These are phyloP conservation scores for Vanessa atalanta DNA, from an alignment of 1,140 invertebrate genomes.

Conservation along the genomic window DNA sequence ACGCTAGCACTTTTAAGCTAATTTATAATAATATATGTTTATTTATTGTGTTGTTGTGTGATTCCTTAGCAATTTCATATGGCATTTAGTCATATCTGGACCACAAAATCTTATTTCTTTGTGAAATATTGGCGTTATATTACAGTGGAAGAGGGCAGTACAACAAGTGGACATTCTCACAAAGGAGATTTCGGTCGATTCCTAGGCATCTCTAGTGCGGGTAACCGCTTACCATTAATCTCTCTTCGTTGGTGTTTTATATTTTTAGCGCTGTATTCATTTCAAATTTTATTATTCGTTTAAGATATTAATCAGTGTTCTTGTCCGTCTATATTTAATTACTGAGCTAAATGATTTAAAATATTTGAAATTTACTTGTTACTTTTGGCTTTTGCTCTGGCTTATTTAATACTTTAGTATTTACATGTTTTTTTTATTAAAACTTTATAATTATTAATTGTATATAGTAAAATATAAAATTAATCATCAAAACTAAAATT, in stretches of 20 bases:
- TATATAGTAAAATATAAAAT: not conserved
- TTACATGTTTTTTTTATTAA: not conserved
- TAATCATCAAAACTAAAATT: not conserved
- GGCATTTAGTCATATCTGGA: not conserved
- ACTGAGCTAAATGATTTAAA: constrained; percentile 39
- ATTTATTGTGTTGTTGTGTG: constrained; percentile 21
- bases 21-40: constrained; percentile 35
- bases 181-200: constrained; percentile 86
- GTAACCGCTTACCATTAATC: constrained; percentile 79
- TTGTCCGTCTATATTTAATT: constrained; percentile 26
- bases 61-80: constrained; percentile 1
- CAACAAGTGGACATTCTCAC: constrained; percentile 67
- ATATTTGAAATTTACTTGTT: constrained; percentile 28
- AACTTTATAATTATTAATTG: not conserved
- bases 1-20: constrained; percentile 59
- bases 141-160: constrained; percentile 74
- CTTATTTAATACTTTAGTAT: constrained; percentile 30
- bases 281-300: constrained; percentile 29
- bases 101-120: constrained; percentile 27
- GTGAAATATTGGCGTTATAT: constrained; percentile 62
- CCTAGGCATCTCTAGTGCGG: constrained; percentile 86
- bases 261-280: constrained; percentile 35
- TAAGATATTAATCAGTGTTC: constrained; percentile 18
- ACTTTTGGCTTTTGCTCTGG: constrained; percentile 47
- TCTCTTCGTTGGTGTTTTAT: constrained; percentile 59